phyloP scores from a whole-genome alignment of 2,113 vertebrate species.

The Ophthalmolycus amberensis region DNA sequence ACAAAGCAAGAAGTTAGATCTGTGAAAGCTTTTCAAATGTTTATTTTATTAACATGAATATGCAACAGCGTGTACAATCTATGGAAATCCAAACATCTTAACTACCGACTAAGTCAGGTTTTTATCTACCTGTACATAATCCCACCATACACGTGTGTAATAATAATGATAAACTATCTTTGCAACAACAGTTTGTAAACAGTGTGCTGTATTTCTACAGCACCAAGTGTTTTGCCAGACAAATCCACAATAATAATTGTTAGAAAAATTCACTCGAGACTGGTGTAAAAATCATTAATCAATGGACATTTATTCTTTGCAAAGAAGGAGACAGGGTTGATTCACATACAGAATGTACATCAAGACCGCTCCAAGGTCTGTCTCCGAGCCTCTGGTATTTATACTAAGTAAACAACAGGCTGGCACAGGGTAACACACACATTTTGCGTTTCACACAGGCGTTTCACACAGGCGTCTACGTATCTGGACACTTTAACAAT shows the following conservation, averaged over 20 bases:
- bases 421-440: too few species aligned
- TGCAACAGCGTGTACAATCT: slow-evolving; percentile 29
- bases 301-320: too few species aligned
- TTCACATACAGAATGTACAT: too few species aligned
- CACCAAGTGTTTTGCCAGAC: not conserved
- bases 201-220: not conserved
- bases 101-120: not conserved
- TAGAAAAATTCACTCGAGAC: too few species aligned
- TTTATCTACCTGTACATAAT: not conserved
- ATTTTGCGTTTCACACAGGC: too few species aligned
- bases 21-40: slow-evolving; percentile 18
- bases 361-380: too few species aligned
- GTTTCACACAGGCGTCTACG: too few species aligned
- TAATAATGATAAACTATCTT: slow-evolving; percentile 1
- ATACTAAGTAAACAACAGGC: too few species aligned
- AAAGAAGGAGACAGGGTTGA: too few species aligned
- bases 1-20: not conserved
- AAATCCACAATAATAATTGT: not conserved
- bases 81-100: slow-evolving; percentile 24
- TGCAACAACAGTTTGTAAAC: slow-evolving; percentile 13
- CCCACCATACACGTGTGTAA: not conserved
- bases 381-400: too few species aligned
- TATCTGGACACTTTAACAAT: too few species aligned
- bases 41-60: slow-evolving; percentile 26
- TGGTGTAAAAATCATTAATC: too few species aligned